phyloP scores from a whole-genome alignment of 2,797 vertebrate genomes.

The Falco novaeseelandiae region DNA sequence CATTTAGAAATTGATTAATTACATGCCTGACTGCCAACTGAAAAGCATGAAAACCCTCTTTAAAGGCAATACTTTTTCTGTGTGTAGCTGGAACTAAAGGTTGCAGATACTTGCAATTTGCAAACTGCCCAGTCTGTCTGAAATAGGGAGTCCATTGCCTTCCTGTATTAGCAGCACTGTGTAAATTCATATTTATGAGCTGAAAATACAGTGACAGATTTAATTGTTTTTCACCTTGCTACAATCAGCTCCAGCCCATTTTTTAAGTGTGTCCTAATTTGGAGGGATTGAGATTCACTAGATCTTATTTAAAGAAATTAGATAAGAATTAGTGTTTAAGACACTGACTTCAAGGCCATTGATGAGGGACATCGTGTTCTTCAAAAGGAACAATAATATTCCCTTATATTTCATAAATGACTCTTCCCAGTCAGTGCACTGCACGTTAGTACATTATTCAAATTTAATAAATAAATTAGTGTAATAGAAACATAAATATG shows the following conservation, averaged over 20 bases:
- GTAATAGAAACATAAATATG: conserved; percentile 15
- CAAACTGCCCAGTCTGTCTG: background rate
- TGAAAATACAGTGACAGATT: background rate
- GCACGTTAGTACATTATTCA: background rate
- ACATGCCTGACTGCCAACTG: conserved; percentile 6
- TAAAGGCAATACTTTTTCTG: background rate
- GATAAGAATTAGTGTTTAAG: background rate
- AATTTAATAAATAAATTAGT: conserved; percentile 40
- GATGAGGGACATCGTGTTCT: background rate
- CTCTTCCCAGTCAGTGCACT: background rate
- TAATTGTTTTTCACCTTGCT: conserved; percentile 39
- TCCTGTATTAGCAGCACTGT: background rate
- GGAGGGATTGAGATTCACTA: background rate
- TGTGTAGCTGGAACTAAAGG: background rate
- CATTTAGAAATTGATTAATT: conserved; percentile 37
- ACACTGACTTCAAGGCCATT: background rate
- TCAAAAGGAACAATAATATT: background rate
- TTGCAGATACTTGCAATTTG: background rate
- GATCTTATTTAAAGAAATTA: conserved; percentile 1
- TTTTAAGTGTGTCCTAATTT: background rate
- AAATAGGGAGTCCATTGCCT: background rate
- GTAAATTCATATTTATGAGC: conserved; percentile 16
- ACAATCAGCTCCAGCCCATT: background rate
- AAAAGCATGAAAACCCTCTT: background rate
- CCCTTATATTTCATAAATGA: background rate